Evolutionary conservation across 2,113 vertebrate species (phyloP).

Genomic region (Poeciliopsis prolifica): DNA sequence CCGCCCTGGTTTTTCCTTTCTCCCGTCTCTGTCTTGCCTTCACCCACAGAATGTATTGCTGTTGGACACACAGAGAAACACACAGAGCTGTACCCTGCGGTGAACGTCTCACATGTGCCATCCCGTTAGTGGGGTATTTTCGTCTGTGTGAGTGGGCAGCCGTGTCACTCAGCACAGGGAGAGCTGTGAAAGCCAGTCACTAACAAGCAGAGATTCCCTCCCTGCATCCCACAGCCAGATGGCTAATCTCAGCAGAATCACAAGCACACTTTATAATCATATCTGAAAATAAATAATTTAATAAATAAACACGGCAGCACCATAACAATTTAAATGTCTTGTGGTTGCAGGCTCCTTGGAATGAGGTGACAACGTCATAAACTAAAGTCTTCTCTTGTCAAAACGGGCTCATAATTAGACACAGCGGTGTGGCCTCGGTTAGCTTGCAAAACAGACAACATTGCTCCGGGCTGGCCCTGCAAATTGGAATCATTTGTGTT

Average conservation of each 20-base stretch:
- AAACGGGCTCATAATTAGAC: conserved; percentile 63
- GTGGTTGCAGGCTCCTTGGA: conserved; percentile 52
- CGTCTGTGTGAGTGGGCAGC: conserved; percentile 75
- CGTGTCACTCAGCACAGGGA: conserved; percentile 73
- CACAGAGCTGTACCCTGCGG: conserved; percentile 59
- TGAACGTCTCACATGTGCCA: conserved; percentile 72
- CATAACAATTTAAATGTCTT: conserved; percentile 56
- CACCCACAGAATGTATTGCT: conserved; percentile 53
- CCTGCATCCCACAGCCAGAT: conserved; percentile 72
- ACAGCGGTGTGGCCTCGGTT: conserved; percentile 44
- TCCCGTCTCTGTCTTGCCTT: conserved; percentile 54
- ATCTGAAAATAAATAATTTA: conserved; percentile 35
- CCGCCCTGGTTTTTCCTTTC: conserved; percentile 41
- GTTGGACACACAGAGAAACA: conserved; percentile 51
- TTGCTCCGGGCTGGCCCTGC: conserved; percentile 51
- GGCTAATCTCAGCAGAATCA: conserved; percentile 72
- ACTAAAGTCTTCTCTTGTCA: conserved; percentile 54
- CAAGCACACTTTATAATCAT: conserved; percentile 65
- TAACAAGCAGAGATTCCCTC: conserved; percentile 76
- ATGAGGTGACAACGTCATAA: conserved; percentile 58
- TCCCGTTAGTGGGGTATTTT: conserved; percentile 73
- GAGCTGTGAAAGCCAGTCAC: conserved; percentile 74
- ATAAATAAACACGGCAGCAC: conserved; percentile 18
- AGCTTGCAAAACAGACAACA: conserved; percentile 58
- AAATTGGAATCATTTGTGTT: conserved; percentile 69